Percentiles rank a stretch among this genome's conserved stretches.
Evolutionary conservation across 2,888 invertebrate genomes (phyloP).

Genomic region (Therioaphis trifolii): DNA sequence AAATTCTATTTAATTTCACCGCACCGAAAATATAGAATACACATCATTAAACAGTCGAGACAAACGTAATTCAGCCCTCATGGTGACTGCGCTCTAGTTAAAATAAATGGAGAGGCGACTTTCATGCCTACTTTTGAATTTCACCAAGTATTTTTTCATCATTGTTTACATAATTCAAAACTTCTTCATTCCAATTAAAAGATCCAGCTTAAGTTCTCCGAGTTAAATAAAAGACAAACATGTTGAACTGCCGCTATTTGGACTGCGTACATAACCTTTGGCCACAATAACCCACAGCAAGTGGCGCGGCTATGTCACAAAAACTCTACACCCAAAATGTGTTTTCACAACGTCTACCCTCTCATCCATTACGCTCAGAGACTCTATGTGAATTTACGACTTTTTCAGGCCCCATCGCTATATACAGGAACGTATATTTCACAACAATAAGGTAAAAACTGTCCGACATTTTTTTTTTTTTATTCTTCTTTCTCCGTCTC

Average conservation of each 20-base stretch:
- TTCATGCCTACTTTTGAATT: constrained; percentile 27
- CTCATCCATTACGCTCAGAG: not conserved
- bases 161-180: constrained; percentile 34
- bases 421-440: constrained; percentile 43
- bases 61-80: constrained; percentile 7
- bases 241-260: constrained; percentile 21
- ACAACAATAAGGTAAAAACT: constrained; percentile 59
- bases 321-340: constrained; percentile 50
- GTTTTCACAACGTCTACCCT: not conserved
- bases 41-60: not conserved
- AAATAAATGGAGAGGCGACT: constrained; percentile 24
- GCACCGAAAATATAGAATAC: constrained; percentile 3
- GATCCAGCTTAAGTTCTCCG: not conserved
- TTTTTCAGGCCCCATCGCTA: constrained; percentile 41
- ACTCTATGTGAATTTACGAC: constrained; percentile 53
- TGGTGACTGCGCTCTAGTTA: not conserved
- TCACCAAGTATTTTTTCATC: constrained; percentile 15
- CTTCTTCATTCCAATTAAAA: constrained; percentile 31
- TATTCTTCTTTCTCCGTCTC: not conserved
- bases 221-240: constrained; percentile 19
- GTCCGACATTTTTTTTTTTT: constrained; percentile 38
- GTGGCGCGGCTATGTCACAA: constrained; percentile 10
- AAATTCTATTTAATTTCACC: not conserved
- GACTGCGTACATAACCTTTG: constrained; percentile 29
- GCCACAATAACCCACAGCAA: not conserved